Base-by-base conservation (phyloP, 2,888 invertebrate genomes). In the Dioctria linearis region DNA sequence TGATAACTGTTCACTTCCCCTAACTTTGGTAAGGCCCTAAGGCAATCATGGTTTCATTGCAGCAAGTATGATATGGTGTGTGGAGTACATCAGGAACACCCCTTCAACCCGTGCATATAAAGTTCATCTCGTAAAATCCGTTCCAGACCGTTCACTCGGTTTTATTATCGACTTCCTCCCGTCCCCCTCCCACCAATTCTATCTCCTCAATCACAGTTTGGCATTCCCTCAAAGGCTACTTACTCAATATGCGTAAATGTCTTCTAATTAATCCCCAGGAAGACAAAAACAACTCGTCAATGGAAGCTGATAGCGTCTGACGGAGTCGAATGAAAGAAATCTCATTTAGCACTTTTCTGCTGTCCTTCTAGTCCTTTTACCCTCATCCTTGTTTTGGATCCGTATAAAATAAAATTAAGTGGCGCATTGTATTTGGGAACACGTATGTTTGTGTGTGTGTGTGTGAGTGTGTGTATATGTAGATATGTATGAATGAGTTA, bases 231-330 rank as follows among this genome's bases (percentile, higher is more conserved):
- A 40, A 61, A 75, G 75, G 61, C 75, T 75, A 61, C 59, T 75
- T 59, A 61, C 75, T 75, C 75, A 75, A 59, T 75, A 75, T 75
- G 75, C 75, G 75, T 75, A 75, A 75, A 75, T 75, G 75, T 75
- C 75, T 75, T 75, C 75, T 75, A 75, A 75, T 75, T 75, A 75
- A 75, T 75, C 75, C 75, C 59, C 57, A 75, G 59, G 59, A 59
- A 75, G 51, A 61, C 75, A 75, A 75, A 59, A 75, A 75, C 75
- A 75, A 59, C 75, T 75, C 61, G 9, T 25, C 1, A 25, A 25
- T n/a, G 43, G 25, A 25, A n/a, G n/a, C 43, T 37, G 25, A 42
- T 3, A 5, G 57, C 13, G n/a, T 40, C 25, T 71, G 59, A 13
- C 9, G 66, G 25, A 67, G 66, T 76, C 37, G 67, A 9, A 66